Evolutionary conservation across 2,888 invertebrate species (phyloP), one percentile per base, ranked within the genome.

Genomic region (Drosophila nr. fundita): DNA sequence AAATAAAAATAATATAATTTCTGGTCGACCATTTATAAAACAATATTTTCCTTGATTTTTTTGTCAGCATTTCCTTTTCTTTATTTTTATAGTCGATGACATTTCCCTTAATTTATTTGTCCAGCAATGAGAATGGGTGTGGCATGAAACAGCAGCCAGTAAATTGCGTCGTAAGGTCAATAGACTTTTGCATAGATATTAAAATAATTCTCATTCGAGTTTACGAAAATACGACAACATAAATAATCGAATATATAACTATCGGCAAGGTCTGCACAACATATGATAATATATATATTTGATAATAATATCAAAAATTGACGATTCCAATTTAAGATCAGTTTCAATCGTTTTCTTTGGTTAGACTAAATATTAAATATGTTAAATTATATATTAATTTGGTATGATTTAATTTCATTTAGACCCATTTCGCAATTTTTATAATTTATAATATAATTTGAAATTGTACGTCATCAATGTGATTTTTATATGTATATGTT

Each of bases 61-160:
- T 48, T 53, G 15, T 6, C 34, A 38, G 34, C n/a, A 30, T 53
- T 53, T 53, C 2, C 15, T 13, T 53, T 34, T 24, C 63, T 36
- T 62, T 34, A 53, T 53, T 68, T 71, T 32, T 59, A 2, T 29
- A 29, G 18, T 45, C 27, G 11, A 27, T 30, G 54, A 38, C 36
- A 48, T 27, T 54, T 27, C 11, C 61, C 63, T 61, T 78, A 72
- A 72, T 63, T 79, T 79, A 65, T 70, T 74, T 78, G 59, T 42
- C 32, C 50, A 18, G 4, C 10, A n/a, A 24, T 8, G 21, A 8
- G 21, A 4, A 30, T 18, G 13, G 11, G 18, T n/a, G 48, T 59
- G 58, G 53, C 29, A 54, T 38, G 30, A 54, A 48, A 40, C 62
- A 53, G 69, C 29, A 55, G 55, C 27, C 30, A 10, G 15, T 18